Evolutionary conservation across 1,140 invertebrate species (phyloP).

Genomic region (Sitophilus oryzae): DNA sequence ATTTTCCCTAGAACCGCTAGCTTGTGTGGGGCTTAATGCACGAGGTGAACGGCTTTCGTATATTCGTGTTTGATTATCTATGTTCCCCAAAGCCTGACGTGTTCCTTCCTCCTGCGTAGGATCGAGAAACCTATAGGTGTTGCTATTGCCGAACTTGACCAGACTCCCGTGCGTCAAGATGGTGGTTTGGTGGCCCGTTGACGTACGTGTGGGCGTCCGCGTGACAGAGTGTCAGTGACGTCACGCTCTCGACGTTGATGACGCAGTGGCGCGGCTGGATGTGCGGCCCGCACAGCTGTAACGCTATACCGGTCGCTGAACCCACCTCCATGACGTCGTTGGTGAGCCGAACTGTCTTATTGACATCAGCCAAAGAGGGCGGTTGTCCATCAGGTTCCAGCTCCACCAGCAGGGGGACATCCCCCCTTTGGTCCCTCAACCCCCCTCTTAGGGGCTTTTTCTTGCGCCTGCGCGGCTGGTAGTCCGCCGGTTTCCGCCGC

Average conservation of each 20-base stretch:
- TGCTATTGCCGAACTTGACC: slow-evolving; percentile 83
- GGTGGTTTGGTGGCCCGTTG: slow-evolving; percentile 85
- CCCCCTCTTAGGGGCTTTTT: slow-evolving; percentile 70
- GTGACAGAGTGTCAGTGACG: slow-evolving; percentile 88
- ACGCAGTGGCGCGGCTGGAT: slow-evolving; percentile 92
- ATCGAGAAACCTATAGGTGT: slow-evolving; percentile 86
- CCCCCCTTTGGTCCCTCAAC: slow-evolving; percentile 42
- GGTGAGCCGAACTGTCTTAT: slow-evolving; percentile 53
- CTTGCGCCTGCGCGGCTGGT: slow-evolving; percentile 81
- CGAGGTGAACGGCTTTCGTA: slow-evolving; percentile 56
- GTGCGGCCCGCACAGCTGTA: slow-evolving; percentile 68
- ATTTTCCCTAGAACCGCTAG: slow-evolving; percentile 52
- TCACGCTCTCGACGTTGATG: slow-evolving; percentile 80
- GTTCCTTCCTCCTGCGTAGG: slow-evolving; percentile 79
- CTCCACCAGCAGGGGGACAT: slow-evolving; percentile 53
- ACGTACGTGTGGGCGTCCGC: slow-evolving; percentile 90
- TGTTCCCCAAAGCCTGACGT: slow-evolving; percentile 49
- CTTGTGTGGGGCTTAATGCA: slow-evolving; percentile 40
- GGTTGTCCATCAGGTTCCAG: slow-evolving; percentile 54
- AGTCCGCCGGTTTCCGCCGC: slow-evolving; percentile 78
- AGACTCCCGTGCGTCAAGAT: slow-evolving; percentile 82
- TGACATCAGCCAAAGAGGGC: slow-evolving; percentile 50
- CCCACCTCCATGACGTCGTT: slow-evolving; percentile 61
- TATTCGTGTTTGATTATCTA: slow-evolving; percentile 68
- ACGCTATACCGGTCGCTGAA: slow-evolving; percentile 58